phyloP scores from a whole-genome alignment of 2,888 invertebrate species.

The Adelphocoris suturalis region DNA sequence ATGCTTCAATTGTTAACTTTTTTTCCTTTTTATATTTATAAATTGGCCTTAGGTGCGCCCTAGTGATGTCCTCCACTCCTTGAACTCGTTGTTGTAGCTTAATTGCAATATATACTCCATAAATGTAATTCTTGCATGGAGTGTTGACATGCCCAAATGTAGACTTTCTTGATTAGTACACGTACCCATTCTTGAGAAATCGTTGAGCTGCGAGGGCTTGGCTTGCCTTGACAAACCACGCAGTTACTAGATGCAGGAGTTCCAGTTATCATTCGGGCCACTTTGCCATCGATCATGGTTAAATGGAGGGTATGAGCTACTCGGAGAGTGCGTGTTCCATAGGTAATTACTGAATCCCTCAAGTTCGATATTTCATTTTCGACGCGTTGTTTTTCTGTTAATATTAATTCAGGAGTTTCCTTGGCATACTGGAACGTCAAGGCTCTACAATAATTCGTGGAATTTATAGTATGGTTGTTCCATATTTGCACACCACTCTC shows the following conservation, averaged over 20 bases:
- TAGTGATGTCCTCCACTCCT: slow-evolving; percentile 57
- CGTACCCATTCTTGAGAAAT: too few species aligned
- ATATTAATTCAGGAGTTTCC: slow-evolving; percentile 75
- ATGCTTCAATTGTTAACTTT: too few species aligned
- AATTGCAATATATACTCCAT: slow-evolving; percentile 60
- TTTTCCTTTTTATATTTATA: too few species aligned
- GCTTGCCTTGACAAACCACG: slow-evolving; percentile 56
- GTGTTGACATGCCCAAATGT: background rate
- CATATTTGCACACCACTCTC: slow-evolving; percentile 75
- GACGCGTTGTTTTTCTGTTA: slow-evolving; percentile 64
- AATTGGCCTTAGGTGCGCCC: too few species aligned
- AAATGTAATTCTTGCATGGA: slow-evolving; percentile 59
- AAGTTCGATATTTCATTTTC: slow-evolving; percentile 59
- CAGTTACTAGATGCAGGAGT: slow-evolving; percentile 67
- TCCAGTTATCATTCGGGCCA: slow-evolving; percentile 69
- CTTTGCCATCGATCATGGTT: slow-evolving; percentile 73
- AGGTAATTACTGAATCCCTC: background rate
- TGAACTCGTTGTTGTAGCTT: slow-evolving; percentile 49
- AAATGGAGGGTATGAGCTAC: slow-evolving; percentile 48
- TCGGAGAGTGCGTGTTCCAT: background rate
- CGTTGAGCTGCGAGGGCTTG: slow-evolving; percentile 61
- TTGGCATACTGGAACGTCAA: slow-evolving; percentile 77
- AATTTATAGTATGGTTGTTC: slow-evolving; percentile 77
- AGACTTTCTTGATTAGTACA: too few species aligned
- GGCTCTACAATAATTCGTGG: slow-evolving; percentile 76